Conservation (phyloP, 1,140 invertebrate genomes). For the Trissolcus basalis region DNA sequence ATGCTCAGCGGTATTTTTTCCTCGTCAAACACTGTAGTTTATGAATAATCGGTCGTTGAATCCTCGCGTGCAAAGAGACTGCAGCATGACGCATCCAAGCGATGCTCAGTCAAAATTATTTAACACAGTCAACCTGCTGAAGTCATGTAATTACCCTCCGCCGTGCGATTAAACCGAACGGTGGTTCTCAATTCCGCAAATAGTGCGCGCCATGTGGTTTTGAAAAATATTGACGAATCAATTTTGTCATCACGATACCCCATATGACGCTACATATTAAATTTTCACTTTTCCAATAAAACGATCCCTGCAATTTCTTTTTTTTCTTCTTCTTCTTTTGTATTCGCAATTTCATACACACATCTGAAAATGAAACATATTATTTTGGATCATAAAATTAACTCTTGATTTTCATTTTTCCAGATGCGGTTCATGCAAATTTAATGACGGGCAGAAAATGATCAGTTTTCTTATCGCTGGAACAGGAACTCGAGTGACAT, state of each 20-base stretch:
- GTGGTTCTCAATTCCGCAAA: slow-evolving; percentile 43
- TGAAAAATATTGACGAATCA: slow-evolving; percentile 40
- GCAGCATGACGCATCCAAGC: slow-evolving; percentile 58
- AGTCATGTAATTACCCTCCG: slow-evolving; percentile 48
- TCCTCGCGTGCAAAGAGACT: slow-evolving; percentile 55
- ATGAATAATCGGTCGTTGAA: slow-evolving; percentile 59
- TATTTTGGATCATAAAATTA: too few species aligned
- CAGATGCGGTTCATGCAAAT: background rate
- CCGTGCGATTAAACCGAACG: slow-evolving; percentile 27
- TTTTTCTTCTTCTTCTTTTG: too few species aligned
- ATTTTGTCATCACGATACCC: slow-evolving; percentile 17
- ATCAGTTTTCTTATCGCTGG: too few species aligned
- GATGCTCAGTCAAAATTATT: slow-evolving; percentile 54
- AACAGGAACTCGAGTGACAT: slow-evolving; percentile 31
- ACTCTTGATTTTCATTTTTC: too few species aligned
- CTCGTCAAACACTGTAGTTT: slow-evolving; percentile 31
- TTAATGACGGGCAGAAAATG: background rate
- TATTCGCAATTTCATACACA: too few species aligned
- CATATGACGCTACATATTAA: slow-evolving; percentile 24
- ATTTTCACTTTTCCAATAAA: slow-evolving; percentile 7
- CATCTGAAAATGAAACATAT: too few species aligned
- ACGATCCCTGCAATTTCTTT: background rate
- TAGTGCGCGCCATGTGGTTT: slow-evolving; percentile 39
- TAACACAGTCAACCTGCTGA: slow-evolving; percentile 50
- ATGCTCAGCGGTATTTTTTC: slow-evolving; percentile 1